These are phyloP conservation scores for Crypturellus tataupa DNA, from an alignment of 2,797 vertebrate genomes.

Conservation along the genomic window DNA sequence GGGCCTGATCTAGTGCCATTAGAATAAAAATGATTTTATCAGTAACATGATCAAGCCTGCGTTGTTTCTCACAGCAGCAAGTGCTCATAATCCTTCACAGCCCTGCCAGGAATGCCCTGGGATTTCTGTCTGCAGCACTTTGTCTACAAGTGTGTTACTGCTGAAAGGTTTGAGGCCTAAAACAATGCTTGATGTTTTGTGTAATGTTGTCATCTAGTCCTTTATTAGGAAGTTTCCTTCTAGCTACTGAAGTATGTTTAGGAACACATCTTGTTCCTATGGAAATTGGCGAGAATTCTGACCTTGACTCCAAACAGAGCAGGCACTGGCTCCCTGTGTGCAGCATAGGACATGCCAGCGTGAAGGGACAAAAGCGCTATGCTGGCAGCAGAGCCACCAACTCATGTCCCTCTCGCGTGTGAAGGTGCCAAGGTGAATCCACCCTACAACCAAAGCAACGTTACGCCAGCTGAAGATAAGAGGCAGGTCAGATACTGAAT, in stretches of 20 bases:
- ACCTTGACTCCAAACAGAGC: constrained; percentile 28
- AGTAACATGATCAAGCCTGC: not conserved
- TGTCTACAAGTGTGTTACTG: not conserved
- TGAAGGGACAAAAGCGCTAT: constrained; percentile 5
- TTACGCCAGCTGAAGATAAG: not conserved
- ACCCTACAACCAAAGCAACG: not conserved
- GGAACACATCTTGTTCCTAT: constrained; percentile 66
- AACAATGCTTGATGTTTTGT: constrained; percentile 19
- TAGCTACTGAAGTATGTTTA: constrained; percentile 60
- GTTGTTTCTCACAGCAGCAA: not conserved
- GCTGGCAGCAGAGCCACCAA: not conserved
- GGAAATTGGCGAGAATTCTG: constrained; percentile 52
- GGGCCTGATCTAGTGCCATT: not conserved
- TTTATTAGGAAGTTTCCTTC: constrained; percentile 68
- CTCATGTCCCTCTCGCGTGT: not conserved
- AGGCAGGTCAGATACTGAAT: not conserved
- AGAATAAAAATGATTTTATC: not conserved
- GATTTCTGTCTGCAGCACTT: not conserved
- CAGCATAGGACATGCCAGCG: not conserved
- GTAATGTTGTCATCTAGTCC: not conserved
- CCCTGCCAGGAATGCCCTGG: not conserved
- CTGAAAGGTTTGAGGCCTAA: not conserved
- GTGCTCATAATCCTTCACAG: not conserved
- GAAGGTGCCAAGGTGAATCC: not conserved
- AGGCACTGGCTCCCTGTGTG: constrained; percentile 29